Conservation (phyloP, 1,140 invertebrate genomes). For the Neelides sp. region DNA sequence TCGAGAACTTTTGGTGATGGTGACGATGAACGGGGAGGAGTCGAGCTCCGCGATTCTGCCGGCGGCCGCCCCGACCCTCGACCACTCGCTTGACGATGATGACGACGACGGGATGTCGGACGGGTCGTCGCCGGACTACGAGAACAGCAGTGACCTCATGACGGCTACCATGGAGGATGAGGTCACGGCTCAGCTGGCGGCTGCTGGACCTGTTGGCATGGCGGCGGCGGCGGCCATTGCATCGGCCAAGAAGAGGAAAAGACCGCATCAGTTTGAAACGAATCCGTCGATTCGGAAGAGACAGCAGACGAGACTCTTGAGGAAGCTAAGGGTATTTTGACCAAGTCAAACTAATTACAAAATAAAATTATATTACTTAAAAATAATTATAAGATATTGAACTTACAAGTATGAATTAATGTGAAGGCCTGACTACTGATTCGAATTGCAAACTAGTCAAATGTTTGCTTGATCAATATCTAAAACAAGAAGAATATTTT, state of each 20-base stretch:
- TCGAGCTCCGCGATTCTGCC: constrained; percentile 20
- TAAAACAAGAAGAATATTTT: constrained; percentile 3
- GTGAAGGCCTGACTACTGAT: constrained; percentile 1
- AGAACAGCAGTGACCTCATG: constrained; percentile 59
- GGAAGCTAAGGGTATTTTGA: constrained; percentile 63
- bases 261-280: constrained; percentile 93
- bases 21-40: constrained; percentile 29
- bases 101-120: constrained; percentile 47
- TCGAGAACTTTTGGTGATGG: constrained; percentile 13
- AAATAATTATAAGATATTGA: too few relatives aligned
- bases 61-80: constrained; percentile 13
- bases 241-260: constrained; percentile 85
- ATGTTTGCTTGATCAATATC: constrained; percentile 1
- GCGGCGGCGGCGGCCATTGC: constrained; percentile 93
- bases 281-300: constrained; percentile 92
- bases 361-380: neutral
- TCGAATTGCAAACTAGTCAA: constrained; percentile 4
- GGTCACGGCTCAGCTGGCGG: constrained; percentile 86
- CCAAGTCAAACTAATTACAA: neutral
- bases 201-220: constrained; percentile 87
- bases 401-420: constrained; percentile 1
- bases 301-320: constrained; percentile 83
- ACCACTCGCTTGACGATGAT: constrained; percentile 30
- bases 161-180: constrained; percentile 75
- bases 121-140: constrained; percentile 51